Base-by-base conservation (phyloP, 2,888 invertebrate genomes). In the Silvanus unidentatus region DNA sequence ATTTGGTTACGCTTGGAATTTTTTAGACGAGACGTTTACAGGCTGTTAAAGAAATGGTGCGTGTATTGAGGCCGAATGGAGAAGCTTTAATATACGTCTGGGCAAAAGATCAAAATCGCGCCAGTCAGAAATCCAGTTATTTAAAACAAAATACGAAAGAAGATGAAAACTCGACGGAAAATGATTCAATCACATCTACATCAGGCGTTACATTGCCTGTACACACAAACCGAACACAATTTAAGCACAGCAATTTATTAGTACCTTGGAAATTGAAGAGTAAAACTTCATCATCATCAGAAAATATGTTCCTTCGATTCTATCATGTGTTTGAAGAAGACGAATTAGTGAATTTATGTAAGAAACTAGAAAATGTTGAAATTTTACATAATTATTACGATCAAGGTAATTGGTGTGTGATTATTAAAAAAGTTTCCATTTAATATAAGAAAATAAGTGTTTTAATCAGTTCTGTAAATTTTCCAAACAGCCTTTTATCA, bases 371-470 rank as follows among this genome's bases (percentile, higher is more conserved):
- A 0, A 72, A 70, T 35, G 72, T 86, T 30, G 59, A 64, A 35
- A 72, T 95, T 9, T 65, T 79, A 27, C 73, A 77, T 16, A 81
- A 80, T 58, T 98, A 91, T 70, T 96, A 96, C 63, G 97, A 97
- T 70, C 88, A 97, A 70, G 98, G 98, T 0, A 98, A 98, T 69
- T 95, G 96, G 90, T 96, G 95, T 75, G 80, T 89, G 27, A 74
- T 89, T 55, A 79, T 92, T 62, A 74, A 79, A 64, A 90, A 87
- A 75, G 32, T 32, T 32, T 32, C 8, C 8, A 22, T 22, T 22
- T 22, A 22, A 22, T 22, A 22, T 22, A 22, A 22, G 8, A 22
- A 22, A 22, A 22, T 22, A 8, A 5, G 22, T 5, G 8, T 5
- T 22, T 5, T 8, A 22, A 22, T 22, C 22, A 22, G 22, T n/a